Conservation (phyloP, 2,888 invertebrate species). For the Lobophora halterata region DNA sequence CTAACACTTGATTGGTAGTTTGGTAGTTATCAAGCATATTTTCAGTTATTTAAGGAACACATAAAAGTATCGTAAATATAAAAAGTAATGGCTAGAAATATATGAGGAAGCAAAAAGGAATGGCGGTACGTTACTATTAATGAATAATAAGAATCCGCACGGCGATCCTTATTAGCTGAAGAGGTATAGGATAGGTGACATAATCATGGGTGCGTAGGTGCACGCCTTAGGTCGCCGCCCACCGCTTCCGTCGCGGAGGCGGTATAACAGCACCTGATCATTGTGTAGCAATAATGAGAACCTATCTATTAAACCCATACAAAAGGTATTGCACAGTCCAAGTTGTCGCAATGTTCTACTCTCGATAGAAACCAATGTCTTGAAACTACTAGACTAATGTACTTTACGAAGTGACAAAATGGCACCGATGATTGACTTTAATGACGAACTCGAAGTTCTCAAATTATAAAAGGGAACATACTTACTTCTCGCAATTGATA, state of each 20-base stretch:
- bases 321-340: constrained; percentile 11
- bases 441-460: constrained; percentile 30
- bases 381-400: too few species aligned
- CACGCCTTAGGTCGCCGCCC: constrained; percentile 61
- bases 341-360: constrained; percentile 8
- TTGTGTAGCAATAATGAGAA: constrained; percentile 50
- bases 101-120: constrained; percentile 33
- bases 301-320: constrained; percentile 31
- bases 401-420: too few species aligned
- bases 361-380: too few species aligned
- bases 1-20: constrained; percentile 38
- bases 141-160: constrained; percentile 44
- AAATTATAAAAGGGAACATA: constrained; percentile 24
- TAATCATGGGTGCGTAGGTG: constrained; percentile 65
- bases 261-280: constrained; percentile 67
- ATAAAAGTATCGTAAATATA: constrained; percentile 32
- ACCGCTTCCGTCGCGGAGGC: constrained; percentile 74
- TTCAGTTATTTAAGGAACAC: constrained; percentile 35
- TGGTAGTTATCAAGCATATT: constrained; percentile 38
- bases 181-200: constrained; percentile 70
- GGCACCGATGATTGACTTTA: too few species aligned
- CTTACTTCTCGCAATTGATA: constrained; percentile 35
- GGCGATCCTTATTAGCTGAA: constrained; percentile 66
- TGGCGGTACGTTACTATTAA: constrained; percentile 37
- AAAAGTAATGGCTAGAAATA: constrained; percentile 30